These are phyloP conservation scores for Elysia crispata DNA, from an alignment of 2,888 invertebrate species.

Conservation along the genomic window DNA sequence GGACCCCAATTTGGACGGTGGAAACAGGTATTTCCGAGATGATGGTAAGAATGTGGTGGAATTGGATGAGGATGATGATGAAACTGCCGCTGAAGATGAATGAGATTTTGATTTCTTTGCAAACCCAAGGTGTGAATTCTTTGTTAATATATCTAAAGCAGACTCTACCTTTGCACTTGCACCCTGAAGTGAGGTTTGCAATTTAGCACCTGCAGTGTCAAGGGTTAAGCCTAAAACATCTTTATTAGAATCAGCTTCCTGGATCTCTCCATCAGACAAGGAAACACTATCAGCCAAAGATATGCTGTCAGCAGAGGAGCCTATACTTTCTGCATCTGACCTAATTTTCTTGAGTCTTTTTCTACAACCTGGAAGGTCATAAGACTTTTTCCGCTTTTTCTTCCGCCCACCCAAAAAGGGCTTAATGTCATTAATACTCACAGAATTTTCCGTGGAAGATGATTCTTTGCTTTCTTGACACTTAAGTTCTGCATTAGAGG, in stretches of 20 bases:
- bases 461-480: slow-evolving; percentile 20
- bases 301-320: slow-evolving; percentile 30
- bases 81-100: slow-evolving; percentile 2
- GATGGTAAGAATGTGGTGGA: neutral
- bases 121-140: slow-evolving; percentile 55
- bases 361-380: slow-evolving; percentile 54
- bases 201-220: neutral
- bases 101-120: slow-evolving; percentile 7
- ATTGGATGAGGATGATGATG: slow-evolving; percentile 12
- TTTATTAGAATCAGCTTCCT: slow-evolving; percentile 3
- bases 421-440: neutral
- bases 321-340: slow-evolving; percentile 30
- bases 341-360: slow-evolving; percentile 46
- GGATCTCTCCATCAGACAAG: slow-evolving; percentile 35
- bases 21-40: neutral
- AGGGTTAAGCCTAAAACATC: neutral
- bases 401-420: slow-evolving; percentile 37
- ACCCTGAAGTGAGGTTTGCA: neutral
- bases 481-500: neutral
- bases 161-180: slow-evolving; percentile 39
- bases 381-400: slow-evolving; percentile 48
- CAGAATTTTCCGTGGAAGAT: neutral
- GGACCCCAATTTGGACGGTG: neutral
- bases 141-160: slow-evolving; percentile 57
- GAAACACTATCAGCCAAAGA: slow-evolving; percentile 37